These are phyloP conservation scores for Rhagonycha fulva DNA, from an alignment of 2,888 invertebrate species.

Conservation along the genomic window DNA sequence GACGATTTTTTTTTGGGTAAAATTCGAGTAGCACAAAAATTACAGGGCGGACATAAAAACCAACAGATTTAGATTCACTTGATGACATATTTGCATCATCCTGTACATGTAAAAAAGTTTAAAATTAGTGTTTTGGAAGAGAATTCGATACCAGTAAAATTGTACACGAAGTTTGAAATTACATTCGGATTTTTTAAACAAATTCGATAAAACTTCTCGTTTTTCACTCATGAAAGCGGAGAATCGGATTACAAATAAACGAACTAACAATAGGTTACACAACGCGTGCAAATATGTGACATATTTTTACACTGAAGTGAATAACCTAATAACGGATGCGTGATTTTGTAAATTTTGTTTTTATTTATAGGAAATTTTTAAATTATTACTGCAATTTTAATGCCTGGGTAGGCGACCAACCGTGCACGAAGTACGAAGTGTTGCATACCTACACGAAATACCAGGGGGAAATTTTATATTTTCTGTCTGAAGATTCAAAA, in stretches of 20 bases:
- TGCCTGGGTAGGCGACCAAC: background rate
- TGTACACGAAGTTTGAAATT: background rate
- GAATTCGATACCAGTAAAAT: background rate
- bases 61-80: too few species aligned
- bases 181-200: background rate
- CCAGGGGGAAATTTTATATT: too few species aligned
- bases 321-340: background rate
- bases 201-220: background rate
- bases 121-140: background rate
- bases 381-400: background rate
- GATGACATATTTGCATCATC: too few species aligned
- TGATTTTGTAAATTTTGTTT: background rate
- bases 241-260: background rate
- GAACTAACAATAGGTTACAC: background rate
- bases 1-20: background rate
- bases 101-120: background rate
- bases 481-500: too few species aligned
- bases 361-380: background rate
- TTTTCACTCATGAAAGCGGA: background rate
- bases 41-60: too few species aligned
- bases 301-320: background rate
- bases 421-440: background rate
- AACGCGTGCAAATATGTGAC: background rate
- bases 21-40: background rate
- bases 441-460: background rate